A percentile compares a stretch with the other conserved stretches of the same genome.
Evolutionary conservation across 2,797 vertebrate genomes (phyloP).

Genomic region (Muscicapa comitata): DNA sequence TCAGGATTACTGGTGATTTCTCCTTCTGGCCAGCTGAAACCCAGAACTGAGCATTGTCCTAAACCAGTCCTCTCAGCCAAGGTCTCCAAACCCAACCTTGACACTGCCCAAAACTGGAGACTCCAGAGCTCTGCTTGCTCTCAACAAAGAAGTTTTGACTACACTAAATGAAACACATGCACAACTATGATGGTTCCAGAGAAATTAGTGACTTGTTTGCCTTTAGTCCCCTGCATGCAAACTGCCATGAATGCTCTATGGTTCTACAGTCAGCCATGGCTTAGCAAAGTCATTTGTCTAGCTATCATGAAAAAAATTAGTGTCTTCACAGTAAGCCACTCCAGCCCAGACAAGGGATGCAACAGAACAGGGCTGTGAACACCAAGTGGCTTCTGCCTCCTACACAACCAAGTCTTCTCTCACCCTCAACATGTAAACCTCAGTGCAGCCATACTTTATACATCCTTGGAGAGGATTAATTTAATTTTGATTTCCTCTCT

Average conservation of each 20-base stretch:
- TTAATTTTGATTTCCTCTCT: conserved; percentile 71
- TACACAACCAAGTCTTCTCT: not conserved
- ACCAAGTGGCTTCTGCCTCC: not conserved
- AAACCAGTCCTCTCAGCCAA: not conserved
- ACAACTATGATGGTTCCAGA: not conserved
- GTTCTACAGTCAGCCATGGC: not conserved
- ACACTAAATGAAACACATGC: not conserved
- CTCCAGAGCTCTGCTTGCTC: not conserved
- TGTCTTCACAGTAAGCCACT: not conserved
- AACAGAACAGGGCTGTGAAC: not conserved
- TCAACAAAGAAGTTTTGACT: not conserved
- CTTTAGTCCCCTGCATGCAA: not conserved
- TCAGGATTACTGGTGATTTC: not conserved
- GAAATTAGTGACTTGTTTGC: not conserved
- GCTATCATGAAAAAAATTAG: not conserved
- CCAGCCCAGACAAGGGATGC: not conserved
- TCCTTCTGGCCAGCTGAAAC: not conserved
- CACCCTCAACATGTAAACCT: not conserved
- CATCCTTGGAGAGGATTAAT: conserved; percentile 73
- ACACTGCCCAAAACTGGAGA: not conserved
- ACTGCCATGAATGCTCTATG: not conserved
- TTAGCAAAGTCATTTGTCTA: not conserved
- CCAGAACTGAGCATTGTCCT: not conserved
- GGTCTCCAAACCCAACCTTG: not conserved
- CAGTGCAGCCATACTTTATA: conserved; percentile 51